Conservation (phyloP, 2,797 vertebrate genomes). For the Gymnothorax reevesii region DNA sequence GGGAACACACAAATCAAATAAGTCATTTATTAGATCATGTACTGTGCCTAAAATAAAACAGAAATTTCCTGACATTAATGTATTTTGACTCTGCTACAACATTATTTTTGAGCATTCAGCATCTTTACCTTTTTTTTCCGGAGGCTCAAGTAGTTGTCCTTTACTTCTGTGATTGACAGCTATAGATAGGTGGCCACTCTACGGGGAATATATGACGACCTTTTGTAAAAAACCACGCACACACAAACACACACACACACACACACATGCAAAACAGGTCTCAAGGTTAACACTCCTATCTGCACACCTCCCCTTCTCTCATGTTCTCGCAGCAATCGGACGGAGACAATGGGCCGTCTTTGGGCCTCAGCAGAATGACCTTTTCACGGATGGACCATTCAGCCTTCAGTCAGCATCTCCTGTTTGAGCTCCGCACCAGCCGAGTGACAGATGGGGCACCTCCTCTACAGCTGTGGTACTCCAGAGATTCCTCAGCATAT, state of each 20-base stretch:
- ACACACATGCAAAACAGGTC: neutral
- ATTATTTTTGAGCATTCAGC: neutral
- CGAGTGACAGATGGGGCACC: neutral
- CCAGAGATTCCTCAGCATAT: neutral
- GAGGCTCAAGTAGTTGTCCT: neutral
- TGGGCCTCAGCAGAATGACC: neutral
- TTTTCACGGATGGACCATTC: no score
- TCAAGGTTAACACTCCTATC: neutral
- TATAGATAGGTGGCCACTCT: neutral
- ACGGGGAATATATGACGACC: neutral
- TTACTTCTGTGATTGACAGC: constrained; percentile 12
- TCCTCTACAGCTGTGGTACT: neutral
- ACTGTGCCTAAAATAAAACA: no score
- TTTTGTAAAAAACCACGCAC: neutral
- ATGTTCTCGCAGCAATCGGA: neutral
- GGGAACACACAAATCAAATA: constrained; percentile 1
- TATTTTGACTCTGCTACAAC: neutral
- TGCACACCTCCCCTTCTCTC: neutral
- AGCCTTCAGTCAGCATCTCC: neutral
- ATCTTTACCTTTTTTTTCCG: neutral
- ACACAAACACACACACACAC: neutral
- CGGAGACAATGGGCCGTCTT: neutral
- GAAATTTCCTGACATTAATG: neutral
- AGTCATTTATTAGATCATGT: neutral
- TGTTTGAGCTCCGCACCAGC: neutral